Evolutionary conservation across 2,888 invertebrate species (phyloP).

Genomic region (Deroplatys truncata): DNA sequence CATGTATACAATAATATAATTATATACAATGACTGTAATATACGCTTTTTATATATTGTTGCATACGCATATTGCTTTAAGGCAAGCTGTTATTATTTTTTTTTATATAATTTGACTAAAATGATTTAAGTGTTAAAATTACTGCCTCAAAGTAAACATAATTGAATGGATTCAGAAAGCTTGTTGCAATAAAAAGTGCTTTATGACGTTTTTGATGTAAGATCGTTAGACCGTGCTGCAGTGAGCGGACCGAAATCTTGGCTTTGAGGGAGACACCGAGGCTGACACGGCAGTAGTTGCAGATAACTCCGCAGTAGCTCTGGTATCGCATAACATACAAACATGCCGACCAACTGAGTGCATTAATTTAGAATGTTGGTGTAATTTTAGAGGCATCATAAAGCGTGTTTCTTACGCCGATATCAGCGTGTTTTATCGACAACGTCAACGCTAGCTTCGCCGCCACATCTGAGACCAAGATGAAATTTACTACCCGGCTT

Average conservation of each 20-base stretch:
- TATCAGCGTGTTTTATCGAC: background rate
- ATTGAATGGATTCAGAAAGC: no score
- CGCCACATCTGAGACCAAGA: background rate
- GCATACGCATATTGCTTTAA: no score
- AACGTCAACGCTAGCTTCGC: background rate
- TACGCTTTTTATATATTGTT: no score
- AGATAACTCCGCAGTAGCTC: background rate
- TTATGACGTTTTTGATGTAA: background rate
- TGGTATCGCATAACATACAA: background rate
- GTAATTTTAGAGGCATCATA: background rate
- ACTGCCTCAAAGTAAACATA: no score
- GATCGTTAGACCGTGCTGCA: background rate
- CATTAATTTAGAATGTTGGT: background rate
- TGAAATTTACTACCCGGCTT: background rate
- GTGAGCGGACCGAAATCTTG: background rate
- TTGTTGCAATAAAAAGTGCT: no score
- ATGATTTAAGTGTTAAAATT: no score
- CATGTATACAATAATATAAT: no score
- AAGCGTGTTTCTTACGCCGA: background rate
- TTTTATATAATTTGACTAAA: no score
- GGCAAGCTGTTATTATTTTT: no score
- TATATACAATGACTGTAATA: no score
- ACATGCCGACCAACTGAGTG: background rate
- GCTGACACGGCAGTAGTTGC: background rate
- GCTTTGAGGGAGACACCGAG: background rate